Percentiles rank a stretch among this genome's conserved stretches.
Conservation (phyloP, 2,113 vertebrate genomes). For the Galemys pyrenaicus region DNA sequence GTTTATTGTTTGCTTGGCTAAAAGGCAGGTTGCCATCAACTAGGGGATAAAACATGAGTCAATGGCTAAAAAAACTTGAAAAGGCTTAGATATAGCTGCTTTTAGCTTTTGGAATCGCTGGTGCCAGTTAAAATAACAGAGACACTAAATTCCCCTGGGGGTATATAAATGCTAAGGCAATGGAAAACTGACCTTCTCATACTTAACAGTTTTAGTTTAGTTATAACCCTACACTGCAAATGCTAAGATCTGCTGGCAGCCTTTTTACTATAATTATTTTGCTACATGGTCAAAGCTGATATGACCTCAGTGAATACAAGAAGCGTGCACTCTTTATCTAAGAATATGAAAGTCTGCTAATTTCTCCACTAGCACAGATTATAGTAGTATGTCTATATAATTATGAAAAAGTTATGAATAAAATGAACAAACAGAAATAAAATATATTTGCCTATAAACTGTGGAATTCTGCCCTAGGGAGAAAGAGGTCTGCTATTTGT, state of each 20-base stretch:
- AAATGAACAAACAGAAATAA: neutral
- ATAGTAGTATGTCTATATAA: neutral
- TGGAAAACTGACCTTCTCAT: conserved; percentile 5
- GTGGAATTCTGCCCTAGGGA: neutral
- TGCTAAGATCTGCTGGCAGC: neutral
- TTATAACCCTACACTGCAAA: neutral
- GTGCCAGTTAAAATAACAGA: conserved; percentile 69
- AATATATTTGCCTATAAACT: neutral
- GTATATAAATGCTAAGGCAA: conserved; percentile 50
- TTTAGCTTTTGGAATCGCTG: conserved; percentile 68
- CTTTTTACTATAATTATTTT: conserved; percentile 53
- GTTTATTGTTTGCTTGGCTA: conserved; percentile 82
- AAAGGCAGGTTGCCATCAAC: conserved; percentile 83
- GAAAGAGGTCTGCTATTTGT: neutral
- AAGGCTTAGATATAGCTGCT: conserved; percentile 74
- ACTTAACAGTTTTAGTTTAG: conserved; percentile 26
- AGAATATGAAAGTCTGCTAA: neutral
- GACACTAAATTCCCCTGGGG: conserved; percentile 51
- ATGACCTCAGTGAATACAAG: neutral
- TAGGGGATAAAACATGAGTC: conserved; percentile 80
- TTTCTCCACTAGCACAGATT: conserved; percentile 14
- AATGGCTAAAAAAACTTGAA: conserved; percentile 78
- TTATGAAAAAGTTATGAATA: neutral
- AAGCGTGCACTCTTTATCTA: neutral
- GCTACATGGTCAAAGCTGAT: neutral